Percentiles rank a stretch among this genome's conserved stretches.
Evolutionary conservation across 23 tunicate genomes (phyloP).

Genomic region (Trididemnum clinides): DNA sequence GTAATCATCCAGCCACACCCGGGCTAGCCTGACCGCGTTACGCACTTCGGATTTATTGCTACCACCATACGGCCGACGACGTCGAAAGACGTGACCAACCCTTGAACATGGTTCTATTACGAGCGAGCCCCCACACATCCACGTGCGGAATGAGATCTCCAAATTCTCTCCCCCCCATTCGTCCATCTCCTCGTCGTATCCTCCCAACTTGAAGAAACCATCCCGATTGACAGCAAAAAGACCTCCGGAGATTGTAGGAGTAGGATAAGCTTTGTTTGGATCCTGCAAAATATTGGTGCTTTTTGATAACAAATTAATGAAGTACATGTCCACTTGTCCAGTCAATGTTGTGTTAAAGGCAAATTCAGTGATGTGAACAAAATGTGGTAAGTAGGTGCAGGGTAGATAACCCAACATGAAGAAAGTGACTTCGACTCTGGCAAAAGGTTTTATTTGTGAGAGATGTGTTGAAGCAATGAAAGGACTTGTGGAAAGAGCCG

Average conservation of each 20-base stretch:
- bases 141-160: slow-evolving; percentile 67
- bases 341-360: no score
- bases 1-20: slow-evolving; percentile 80
- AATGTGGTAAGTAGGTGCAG: no score
- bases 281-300: no score
- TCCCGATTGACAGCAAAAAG: slow-evolving; percentile 65
- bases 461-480: no score
- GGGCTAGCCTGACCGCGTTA: slow-evolving; percentile 57
- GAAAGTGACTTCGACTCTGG: no score
- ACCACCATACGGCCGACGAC: slow-evolving; percentile 48
- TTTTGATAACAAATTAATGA: no score
- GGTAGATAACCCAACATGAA: no score
- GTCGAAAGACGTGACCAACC: slow-evolving; percentile 73
- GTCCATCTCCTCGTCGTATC: slow-evolving; percentile 82
- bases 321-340: no score
- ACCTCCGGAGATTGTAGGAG: slow-evolving; percentile 85
- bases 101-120: slow-evolving; percentile 71
- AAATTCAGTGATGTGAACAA: no score
- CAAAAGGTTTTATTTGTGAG: no score
- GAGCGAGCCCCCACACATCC: slow-evolving; percentile 88
- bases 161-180: slow-evolving; percentile 91
- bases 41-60: slow-evolving; percentile 7
- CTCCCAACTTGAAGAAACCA: slow-evolving; percentile 55
- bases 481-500: no score
- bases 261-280: slow-evolving; percentile 30